Percentiles rank a stretch among this genome's conserved stretches.
Evolutionary conservation across 2,888 invertebrate genomes (phyloP).

Genomic region (Thymelicus acteon): DNA sequence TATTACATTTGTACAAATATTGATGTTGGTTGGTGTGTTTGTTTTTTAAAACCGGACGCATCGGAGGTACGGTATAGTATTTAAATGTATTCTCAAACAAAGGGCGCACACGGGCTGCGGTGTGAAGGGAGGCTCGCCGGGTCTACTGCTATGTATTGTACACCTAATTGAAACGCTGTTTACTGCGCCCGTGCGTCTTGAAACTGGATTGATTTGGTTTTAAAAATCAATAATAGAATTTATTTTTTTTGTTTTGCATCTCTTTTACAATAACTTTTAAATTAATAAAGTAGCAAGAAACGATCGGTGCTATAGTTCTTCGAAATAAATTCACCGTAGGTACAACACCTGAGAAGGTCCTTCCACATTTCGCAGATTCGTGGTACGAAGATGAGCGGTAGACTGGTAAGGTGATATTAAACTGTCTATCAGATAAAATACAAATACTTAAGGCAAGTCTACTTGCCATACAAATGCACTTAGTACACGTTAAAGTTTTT

Average conservation of each 20-base stretch:
- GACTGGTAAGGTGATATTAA: no score
- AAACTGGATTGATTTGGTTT: conserved; percentile 52
- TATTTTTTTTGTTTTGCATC: no score
- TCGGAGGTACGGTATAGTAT: conserved; percentile 66
- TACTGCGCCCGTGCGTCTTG: conserved; percentile 52
- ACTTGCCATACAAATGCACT: background rate
- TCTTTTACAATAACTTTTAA: no score
- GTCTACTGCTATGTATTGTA: conserved; percentile 68
- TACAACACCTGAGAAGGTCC: no score
- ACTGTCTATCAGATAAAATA: no score
- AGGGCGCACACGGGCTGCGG: conserved; percentile 64
- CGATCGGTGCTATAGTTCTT: no score
- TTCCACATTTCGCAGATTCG: no score
- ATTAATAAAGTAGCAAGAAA: no score
- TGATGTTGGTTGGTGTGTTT: conserved; percentile 59
- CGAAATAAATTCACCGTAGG: no score
- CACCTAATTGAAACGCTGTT: conserved; percentile 73
- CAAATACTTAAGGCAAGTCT: background rate
- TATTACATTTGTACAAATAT: conserved; percentile 71
- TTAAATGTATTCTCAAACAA: conserved; percentile 83
- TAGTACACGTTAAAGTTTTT: background rate
- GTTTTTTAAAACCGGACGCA: conserved; percentile 69
- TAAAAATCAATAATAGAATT: background rate
- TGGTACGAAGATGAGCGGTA: no score
- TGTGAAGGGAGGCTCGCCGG: conserved; percentile 70